These are phyloP conservation scores for Ochropleura leucogaster DNA, from an alignment of 2,888 invertebrate species.

Conservation along the genomic window DNA sequence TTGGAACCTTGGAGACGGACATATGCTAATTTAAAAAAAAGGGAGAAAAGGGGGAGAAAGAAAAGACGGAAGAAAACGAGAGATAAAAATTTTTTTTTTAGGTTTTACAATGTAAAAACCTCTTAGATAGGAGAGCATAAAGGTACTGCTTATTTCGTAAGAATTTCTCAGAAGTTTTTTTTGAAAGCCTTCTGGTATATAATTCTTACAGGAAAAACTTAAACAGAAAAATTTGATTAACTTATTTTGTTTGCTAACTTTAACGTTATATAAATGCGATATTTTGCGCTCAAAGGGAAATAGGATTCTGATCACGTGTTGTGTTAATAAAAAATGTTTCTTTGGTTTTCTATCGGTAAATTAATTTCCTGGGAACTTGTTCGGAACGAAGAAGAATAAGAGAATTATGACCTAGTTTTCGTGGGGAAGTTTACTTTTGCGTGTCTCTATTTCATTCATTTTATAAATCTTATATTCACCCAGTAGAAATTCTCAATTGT, in stretches of 20 bases:
- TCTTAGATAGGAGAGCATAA: too few relatives aligned
- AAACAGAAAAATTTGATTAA: background rate
- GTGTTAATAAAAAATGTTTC: constrained; percentile 19
- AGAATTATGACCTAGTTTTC: background rate
- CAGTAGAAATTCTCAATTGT: background rate
- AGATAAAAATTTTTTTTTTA: too few relatives aligned
- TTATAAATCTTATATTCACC: background rate
- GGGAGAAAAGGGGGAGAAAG: too few relatives aligned
- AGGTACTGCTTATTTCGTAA: too few relatives aligned
- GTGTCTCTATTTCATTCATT: too few relatives aligned
- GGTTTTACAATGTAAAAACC: too few relatives aligned
- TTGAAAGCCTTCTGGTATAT: too few relatives aligned
- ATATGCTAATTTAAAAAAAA: too few relatives aligned
- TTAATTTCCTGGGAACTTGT: constrained; percentile 15
- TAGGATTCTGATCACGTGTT: constrained; percentile 40
- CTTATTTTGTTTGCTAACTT: constrained; percentile 2
- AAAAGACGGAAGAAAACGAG: too few relatives aligned
- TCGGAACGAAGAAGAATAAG: background rate
- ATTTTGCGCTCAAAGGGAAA: constrained; percentile 8
- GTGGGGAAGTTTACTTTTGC: background rate
- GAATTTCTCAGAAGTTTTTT: too few relatives aligned
- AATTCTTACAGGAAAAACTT: too few relatives aligned
- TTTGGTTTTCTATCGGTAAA: constrained; percentile 15
- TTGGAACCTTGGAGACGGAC: too few relatives aligned
- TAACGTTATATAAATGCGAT: background rate